Percentiles rank a stretch among this genome's conserved stretches.
Evolutionary conservation across 2,797 vertebrate species (phyloP).

Genomic region (Paramormyrops hopkinsi): DNA sequence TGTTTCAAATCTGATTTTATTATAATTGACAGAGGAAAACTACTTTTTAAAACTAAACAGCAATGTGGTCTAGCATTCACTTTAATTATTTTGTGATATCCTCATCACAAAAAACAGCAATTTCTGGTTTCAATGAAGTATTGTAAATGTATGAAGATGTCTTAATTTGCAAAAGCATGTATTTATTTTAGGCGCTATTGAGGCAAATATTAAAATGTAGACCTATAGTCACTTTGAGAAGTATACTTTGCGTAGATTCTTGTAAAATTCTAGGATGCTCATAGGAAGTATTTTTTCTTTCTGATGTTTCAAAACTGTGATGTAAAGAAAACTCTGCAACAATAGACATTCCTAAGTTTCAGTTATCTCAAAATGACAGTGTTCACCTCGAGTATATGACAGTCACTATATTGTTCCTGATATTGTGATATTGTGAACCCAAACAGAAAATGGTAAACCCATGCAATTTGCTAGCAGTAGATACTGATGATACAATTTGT

Average conservation of each 20-base stretch:
- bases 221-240: neutral
- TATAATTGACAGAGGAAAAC: constrained; percentile 73
- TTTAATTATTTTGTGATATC: neutral
- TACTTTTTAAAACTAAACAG: neutral
- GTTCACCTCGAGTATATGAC: neutral
- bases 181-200: neutral
- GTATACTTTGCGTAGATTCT: neutral
- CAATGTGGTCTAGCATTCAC: neutral
- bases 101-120: neutral
- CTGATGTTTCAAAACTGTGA: neutral
- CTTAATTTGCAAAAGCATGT: neutral
- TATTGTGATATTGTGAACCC: neutral
- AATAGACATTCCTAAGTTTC: neutral
- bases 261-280: neutral
- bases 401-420: neutral
- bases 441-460: neutral
- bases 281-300: neutral
- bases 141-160: neutral
- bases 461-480: neutral
- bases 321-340: neutral
- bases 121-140: neutral
- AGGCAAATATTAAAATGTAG: neutral
- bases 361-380: neutral
- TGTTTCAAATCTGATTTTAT: constrained; percentile 55
- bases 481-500: neutral